Percentiles rank a stretch among this genome's conserved stretches.
Conservation (phyloP, 2,888 invertebrate species). For the Hoplodrina ambigua region DNA sequence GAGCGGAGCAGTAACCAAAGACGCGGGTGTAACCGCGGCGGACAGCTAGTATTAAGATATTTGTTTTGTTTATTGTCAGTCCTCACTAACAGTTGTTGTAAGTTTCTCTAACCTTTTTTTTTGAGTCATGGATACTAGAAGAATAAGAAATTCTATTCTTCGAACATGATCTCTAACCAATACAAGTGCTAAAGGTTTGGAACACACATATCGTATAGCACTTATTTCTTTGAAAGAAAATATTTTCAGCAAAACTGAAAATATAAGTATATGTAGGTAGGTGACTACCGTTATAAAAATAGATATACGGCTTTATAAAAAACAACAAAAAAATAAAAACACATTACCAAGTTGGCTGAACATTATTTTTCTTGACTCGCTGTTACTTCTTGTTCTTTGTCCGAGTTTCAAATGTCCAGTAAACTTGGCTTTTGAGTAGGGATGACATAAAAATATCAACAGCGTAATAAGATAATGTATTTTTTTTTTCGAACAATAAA, state of each 20-base stretch:
- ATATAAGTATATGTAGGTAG: neutral
- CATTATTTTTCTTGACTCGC: slow-evolving; percentile 31
- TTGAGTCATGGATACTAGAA: too few relatives aligned
- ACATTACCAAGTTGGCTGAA: slow-evolving; percentile 31
- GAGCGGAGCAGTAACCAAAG: too few relatives aligned
- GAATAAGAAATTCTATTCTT: too few relatives aligned
- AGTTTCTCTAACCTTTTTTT: too few relatives aligned
- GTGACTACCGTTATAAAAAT: neutral
- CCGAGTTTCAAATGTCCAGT: slow-evolving; percentile 44
- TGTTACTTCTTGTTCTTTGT: slow-evolving; percentile 27
- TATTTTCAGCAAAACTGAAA: neutral
- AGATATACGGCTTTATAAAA: neutral
- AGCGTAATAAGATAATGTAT: slow-evolving; percentile 24
- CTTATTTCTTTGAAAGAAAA: neutral
- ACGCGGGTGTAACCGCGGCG: too few relatives aligned
- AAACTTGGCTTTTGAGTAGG: slow-evolving; percentile 51
- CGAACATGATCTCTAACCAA: too few relatives aligned
- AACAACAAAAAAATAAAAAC: slow-evolving; percentile 26
- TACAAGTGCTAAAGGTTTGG: too few relatives aligned
- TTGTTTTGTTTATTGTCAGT: too few relatives aligned
- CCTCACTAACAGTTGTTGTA: too few relatives aligned
- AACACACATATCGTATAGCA: neutral
- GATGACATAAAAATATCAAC: slow-evolving; percentile 43
- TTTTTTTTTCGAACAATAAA: slow-evolving; percentile 10
- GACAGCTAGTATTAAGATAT: too few relatives aligned